A percentile compares a stretch with the other conserved stretches of the same genome.
These are phyloP conservation scores for Euphonia xanthogaster DNA, from an alignment of 2,797 vertebrate species.

Conservation along the genomic window DNA sequence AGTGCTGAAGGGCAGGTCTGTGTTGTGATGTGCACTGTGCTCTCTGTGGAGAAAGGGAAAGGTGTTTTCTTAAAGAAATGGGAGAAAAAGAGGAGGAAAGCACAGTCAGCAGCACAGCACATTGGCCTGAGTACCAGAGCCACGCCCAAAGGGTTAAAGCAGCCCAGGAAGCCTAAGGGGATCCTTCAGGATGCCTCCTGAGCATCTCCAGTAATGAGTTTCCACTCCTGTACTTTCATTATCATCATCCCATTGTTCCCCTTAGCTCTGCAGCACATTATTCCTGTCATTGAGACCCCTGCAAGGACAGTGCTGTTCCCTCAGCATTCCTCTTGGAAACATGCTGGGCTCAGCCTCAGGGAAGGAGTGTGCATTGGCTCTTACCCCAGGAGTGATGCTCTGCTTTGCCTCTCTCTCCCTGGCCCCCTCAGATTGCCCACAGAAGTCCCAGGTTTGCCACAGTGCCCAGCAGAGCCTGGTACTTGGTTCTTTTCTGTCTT, in stretches of 20 bases:
- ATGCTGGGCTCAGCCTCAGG: background rate
- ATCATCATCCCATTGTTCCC: background rate
- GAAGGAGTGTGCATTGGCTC: background rate
- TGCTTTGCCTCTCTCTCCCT: background rate
- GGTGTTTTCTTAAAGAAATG: background rate
- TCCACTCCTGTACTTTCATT: conserved; percentile 31
- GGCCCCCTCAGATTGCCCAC: background rate
- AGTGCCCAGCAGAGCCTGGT: background rate
- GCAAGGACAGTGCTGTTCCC: background rate
- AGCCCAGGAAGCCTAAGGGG: background rate
- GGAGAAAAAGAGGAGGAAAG: background rate
- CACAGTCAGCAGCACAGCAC: background rate
- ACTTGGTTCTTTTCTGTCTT: background rate
- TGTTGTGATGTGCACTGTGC: accelerated
- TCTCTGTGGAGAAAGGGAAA: background rate
- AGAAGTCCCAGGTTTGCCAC: background rate
- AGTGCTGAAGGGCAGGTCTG: accelerated
- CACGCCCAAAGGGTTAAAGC: background rate
- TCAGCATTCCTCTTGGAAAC: background rate
- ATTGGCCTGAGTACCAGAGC: background rate
- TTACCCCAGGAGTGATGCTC: background rate
- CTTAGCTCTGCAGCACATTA: background rate
- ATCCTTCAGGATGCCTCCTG: background rate
- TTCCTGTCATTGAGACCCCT: conserved; percentile 11
- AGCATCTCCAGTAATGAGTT: conserved; percentile 36